Evolutionary conservation across 2,113 vertebrate genomes (phyloP), one percentile per base, ranked within the genome.

Genomic region (Eptesicus fuscus): DNA sequence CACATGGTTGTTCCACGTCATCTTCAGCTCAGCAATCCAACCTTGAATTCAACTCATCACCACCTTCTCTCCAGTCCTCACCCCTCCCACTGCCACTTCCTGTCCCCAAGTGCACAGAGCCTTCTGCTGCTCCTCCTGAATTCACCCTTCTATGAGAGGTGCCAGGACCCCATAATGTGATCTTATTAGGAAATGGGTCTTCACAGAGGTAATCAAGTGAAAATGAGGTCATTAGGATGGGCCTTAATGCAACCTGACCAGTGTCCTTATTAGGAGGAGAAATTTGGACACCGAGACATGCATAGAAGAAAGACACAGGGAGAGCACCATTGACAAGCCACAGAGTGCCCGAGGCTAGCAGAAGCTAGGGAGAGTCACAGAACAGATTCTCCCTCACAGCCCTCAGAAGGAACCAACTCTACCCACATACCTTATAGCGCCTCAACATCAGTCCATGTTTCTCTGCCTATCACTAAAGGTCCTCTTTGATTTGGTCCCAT

Each of bases 101-200:
- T 12, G 49, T 6, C 42, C 25, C 49, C 37, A 25, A 22, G 25
- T 10, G n/a, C 53, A 37, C 30, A 73, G 76, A 42, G 28, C 13
- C 49, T 56, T 61, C n/a, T 51, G 73, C 51, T 51, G 40, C n/a
- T 85, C 25, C 22, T 59, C 22, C 49, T 28, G n/a, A 37, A 56
- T 12, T 87, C 28, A 23, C 51, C 53, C 59, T 35, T 63, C 35
- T 40, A 0, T 16, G 44, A 67, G 30, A 25, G 32, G 10, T 14
- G 23, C 10, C 30, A 35, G 20, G n/a, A 23, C 17, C 56, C 49
- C 22, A 47, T 71, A 74, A 44, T 5, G 9, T 49, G 76, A 16
- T 37, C 53, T 49, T 73, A 67, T 40, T 51, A 70, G 59, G 80
- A 91, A 74, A 63, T 6, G n/a, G 80, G 76, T 73, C 74, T 95